These are phyloP conservation scores for Yponomeuta cagnagella DNA, from an alignment of 2,888 invertebrate species.

Conservation along the genomic window DNA sequence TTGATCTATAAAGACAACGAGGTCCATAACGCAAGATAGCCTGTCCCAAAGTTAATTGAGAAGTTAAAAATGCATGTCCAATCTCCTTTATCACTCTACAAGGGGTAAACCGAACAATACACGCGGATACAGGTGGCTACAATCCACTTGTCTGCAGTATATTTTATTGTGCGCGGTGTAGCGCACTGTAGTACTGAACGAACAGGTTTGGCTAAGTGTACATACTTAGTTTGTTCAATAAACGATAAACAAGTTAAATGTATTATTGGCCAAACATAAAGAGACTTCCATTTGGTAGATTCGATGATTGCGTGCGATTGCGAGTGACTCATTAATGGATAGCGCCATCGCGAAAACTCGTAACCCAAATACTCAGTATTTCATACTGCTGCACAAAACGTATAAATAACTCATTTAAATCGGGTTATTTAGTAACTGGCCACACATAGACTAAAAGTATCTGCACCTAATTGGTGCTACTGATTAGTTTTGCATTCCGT, in stretches of 20 bases:
- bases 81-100: too few species aligned
- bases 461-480: background rate
- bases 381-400: background rate
- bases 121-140: too few species aligned
- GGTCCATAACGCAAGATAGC: background rate
- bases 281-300: background rate
- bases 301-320: background rate
- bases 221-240: background rate
- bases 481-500: background rate
- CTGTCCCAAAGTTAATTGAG: background rate
- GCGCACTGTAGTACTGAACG: too few species aligned
- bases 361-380: background rate
- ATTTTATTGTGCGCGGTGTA: background rate
- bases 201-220: background rate
- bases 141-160: background rate
- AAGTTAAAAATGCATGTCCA: background rate
- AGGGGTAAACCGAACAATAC: too few species aligned
- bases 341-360: background rate
- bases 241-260: background rate
- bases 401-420: background rate
- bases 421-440: background rate
- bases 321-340: background rate
- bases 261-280: background rate
- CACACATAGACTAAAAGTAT: too few species aligned
- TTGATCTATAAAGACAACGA: background rate